Base-by-base conservation (phyloP, 2,113 vertebrate species). In the Callithrix jacchus region DNA sequence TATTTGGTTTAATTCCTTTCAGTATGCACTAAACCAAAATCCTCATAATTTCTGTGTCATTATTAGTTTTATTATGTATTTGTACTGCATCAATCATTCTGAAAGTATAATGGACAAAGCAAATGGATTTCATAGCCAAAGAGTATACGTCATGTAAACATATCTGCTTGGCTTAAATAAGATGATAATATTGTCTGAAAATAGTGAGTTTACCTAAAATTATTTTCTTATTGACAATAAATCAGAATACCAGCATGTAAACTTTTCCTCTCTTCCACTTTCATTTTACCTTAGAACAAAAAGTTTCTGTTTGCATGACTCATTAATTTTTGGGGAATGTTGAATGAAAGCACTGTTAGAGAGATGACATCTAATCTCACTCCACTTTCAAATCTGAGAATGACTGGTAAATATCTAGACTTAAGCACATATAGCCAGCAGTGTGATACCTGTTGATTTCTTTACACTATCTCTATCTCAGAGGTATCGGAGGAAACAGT, bases 11-110 rank as follows among this genome's bases (percentile, higher is more conserved):
- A 79, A 91, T 92, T 87, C 84, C 74, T 77, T 71, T 66, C 35
- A n/a, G 3, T 56, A 1, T 37, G 30, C 7, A 49, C 11, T 37
- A 52, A 52, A 17, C 16, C 52, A 52, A 16, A 52, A 16, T 52
- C 52, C 16, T 52, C 5, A 52, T 52, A 52, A 52, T 64, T 27
- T 20, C 52, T 49, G 21, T 70, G 70, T 92, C 77, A 95, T 97
- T 92, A 96, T 40, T 73, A n/a, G 68, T 91, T 95, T 89, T 88
- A 58, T 85, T 81, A 87, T 93, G 80, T 8, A 10, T 97, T 96
- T 96, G 73, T 64, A 42, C 61, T 30, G 10, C 81, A 94, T 95
- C 94, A 56, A 56, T 96, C 95, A 89, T 87, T 54, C 35, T 8
- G 49, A 87, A 92, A 84, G n/a, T 47, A 87, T 76, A 85, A 87